These are phyloP conservation scores for Phrynocephalus versicolor DNA, from an alignment of 2,113 vertebrate species.

Conservation along the genomic window DNA sequence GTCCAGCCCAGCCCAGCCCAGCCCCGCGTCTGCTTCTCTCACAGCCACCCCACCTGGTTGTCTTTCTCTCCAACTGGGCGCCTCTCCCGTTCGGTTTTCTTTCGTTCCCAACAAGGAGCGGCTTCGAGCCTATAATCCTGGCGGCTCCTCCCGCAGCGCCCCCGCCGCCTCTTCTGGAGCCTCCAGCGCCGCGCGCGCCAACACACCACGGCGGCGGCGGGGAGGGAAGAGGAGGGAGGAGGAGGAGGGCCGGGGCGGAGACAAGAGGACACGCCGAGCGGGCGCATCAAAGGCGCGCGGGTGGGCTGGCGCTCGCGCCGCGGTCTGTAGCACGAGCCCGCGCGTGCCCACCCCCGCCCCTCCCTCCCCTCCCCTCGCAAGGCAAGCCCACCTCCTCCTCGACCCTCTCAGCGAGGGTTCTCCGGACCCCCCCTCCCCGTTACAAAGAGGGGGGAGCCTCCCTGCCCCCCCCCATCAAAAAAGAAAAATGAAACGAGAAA, in stretches of 20 bases:
- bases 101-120: background rate
- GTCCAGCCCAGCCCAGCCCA: too few relatives aligned
- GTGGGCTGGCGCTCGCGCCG: too few relatives aligned
- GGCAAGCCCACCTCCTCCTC: background rate
- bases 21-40: background rate
- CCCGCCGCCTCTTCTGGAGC: conserved; percentile 29
- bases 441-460: background rate
- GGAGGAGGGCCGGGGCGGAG: background rate
- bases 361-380: background rate
- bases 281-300: background rate
- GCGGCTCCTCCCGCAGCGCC: conserved; percentile 15
- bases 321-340: background rate
- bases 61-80: background rate
- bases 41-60: conserved; percentile 3
- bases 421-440: background rate
- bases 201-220: conserved; percentile 3
- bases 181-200: conserved; percentile 21
- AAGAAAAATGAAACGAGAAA: background rate
- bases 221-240: background rate
- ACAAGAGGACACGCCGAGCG: background rate
- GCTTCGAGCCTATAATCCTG: background rate
- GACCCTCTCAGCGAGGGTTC: too few relatives aligned
- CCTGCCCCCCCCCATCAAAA: background rate
- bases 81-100: too few relatives aligned
- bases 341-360: too few relatives aligned